These are phyloP conservation scores for Pandemis corylana DNA, from an alignment of 2,888 invertebrate genomes.

Conservation along the genomic window DNA sequence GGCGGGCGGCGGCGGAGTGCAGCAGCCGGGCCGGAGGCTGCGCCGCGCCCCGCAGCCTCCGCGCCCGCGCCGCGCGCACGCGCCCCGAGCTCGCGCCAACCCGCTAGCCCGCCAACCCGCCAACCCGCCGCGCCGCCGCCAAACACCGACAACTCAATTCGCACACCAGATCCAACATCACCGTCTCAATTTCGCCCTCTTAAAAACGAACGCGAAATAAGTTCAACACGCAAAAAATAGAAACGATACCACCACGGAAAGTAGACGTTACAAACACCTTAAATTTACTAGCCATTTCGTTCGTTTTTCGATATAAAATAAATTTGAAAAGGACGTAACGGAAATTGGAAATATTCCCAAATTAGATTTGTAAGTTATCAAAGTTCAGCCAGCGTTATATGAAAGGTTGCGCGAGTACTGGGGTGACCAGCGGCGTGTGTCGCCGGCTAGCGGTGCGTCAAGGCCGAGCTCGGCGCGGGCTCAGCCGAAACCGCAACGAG, in stretches of 20 bases:
- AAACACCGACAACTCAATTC: constrained; percentile 70
- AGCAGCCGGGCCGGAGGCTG: constrained; percentile 68
- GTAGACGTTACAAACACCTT: too few relatives aligned
- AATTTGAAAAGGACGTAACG: not conserved
- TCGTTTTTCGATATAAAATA: not conserved
- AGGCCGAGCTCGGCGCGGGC: not conserved
- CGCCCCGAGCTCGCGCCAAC: constrained; percentile 49
- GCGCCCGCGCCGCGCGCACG: constrained; percentile 53
- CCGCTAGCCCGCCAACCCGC: constrained; percentile 43
- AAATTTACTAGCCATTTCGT: not conserved
- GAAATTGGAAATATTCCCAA: constrained; percentile 8
- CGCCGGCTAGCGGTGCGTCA: not conserved
- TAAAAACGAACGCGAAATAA: not conserved
- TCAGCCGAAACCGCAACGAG: constrained; percentile 29
- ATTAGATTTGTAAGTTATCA: constrained; percentile 6
- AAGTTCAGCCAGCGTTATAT: constrained; percentile 14
- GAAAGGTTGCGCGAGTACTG: constrained; percentile 12
- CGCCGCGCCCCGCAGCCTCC: constrained; percentile 71
- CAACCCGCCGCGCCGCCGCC: constrained; percentile 54
- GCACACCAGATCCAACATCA: constrained; percentile 64
- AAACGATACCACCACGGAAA: not conserved
- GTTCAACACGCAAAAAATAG: not conserved
- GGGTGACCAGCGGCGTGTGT: not conserved
- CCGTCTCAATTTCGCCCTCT: constrained; percentile 32
- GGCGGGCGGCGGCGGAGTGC: constrained; percentile 83